Evolutionary conservation across 2,888 invertebrate species (phyloP).

Genomic region (Eupeodes latifasciatus): DNA sequence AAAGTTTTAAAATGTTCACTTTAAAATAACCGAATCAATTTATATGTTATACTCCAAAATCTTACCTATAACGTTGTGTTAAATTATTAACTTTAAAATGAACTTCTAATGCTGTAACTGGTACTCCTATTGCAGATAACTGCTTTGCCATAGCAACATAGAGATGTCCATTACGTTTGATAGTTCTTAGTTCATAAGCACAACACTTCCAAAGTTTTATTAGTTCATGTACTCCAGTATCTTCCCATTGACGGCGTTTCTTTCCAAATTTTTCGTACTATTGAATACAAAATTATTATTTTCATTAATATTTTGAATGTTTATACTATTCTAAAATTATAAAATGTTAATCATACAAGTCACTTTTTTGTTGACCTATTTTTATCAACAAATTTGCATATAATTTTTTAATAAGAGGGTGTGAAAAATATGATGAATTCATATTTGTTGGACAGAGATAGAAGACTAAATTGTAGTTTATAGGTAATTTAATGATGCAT

Average conservation of each 20-base stretch:
- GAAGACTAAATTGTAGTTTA: too few species aligned
- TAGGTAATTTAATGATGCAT: too few species aligned
- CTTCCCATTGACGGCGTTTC: constrained; percentile 84
- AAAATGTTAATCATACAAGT: too few species aligned
- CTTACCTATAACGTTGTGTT: constrained; percentile 81
- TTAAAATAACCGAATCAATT: neutral
- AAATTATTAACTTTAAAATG: constrained; percentile 83
- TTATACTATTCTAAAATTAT: too few species aligned
- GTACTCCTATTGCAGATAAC: constrained; percentile 83
- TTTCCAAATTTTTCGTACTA: constrained; percentile 84
- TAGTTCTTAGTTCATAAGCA: constrained; percentile 83
- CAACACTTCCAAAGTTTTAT: constrained; percentile 84
- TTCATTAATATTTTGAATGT: too few species aligned
- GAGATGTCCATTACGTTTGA: constrained; percentile 83
- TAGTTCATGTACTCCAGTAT: constrained; percentile 83
- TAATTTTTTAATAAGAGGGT: too few species aligned
- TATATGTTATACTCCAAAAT: neutral
- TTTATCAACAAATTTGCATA: too few species aligned
- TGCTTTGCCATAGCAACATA: constrained; percentile 84
- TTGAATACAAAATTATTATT: neutral
- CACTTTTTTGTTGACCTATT: too few species aligned
- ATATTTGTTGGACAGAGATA: too few species aligned
- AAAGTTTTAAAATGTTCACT: too few species aligned
- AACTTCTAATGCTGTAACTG: constrained; percentile 83
- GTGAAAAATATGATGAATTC: too few species aligned